Percentiles rank a stretch among this genome's conserved stretches.
Conservation (phyloP, 2,113 vertebrate genomes). For the Lamprologus sp. region DNA sequence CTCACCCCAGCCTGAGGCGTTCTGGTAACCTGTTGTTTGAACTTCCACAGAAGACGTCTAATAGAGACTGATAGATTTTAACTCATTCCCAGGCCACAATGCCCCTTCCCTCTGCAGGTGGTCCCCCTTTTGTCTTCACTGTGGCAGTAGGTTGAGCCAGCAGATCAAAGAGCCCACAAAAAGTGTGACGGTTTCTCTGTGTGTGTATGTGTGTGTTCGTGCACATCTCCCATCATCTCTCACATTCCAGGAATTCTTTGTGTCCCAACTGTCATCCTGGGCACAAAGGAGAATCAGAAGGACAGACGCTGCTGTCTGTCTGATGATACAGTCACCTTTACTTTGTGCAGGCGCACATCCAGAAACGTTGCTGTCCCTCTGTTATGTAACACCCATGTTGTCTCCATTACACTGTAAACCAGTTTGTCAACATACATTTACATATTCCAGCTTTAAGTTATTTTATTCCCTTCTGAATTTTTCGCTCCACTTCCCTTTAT, state of each 20-base stretch:
- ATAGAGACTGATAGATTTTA: background rate
- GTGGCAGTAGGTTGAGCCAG: background rate
- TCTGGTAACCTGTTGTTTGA: background rate
- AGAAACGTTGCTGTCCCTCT: background rate
- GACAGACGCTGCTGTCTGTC: background rate
- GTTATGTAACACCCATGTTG: background rate
- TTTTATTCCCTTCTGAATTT: background rate
- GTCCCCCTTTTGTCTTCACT: background rate
- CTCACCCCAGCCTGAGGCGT: background rate
- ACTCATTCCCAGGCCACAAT: background rate
- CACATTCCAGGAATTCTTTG: slow-evolving; percentile 47
- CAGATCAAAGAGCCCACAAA: slow-evolving; percentile 17
- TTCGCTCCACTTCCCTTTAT: background rate
- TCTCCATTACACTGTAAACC: background rate
- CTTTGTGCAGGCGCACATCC: background rate
- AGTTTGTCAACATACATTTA: accelerated
- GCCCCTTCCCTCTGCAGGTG: background rate
- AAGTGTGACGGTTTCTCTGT: background rate
- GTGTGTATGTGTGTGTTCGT: background rate
- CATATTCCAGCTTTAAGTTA: background rate
- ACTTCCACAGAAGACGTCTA: background rate
- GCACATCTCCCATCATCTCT: background rate
- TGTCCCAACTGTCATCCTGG: slow-evolving; percentile 8
- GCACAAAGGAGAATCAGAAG: slow-evolving; percentile 7
- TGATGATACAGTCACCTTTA: background rate